These are phyloP conservation scores for Pammene aurita DNA, from an alignment of 2,888 invertebrate species.

Conservation along the genomic window DNA sequence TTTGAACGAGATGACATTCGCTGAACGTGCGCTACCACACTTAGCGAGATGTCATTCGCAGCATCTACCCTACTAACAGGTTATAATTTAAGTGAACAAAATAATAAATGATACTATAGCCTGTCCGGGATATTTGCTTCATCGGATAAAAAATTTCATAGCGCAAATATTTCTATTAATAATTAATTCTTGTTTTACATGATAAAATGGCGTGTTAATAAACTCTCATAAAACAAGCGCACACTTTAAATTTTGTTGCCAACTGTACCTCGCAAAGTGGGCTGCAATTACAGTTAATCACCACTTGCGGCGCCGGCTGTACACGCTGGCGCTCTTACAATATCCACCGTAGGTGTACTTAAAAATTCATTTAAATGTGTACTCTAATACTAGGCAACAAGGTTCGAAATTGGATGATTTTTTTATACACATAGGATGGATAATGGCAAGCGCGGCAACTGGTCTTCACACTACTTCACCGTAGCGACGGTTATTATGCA, in stretches of 20 bases:
- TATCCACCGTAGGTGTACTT: neutral
- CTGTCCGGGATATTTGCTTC: too few species aligned
- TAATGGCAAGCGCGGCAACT: neutral
- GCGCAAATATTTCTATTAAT: too few species aligned
- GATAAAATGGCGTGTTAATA: neutral
- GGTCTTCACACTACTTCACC: constrained; percentile 24
- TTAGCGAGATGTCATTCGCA: too few species aligned
- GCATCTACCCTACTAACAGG: too few species aligned
- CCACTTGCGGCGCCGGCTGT: constrained; percentile 43
- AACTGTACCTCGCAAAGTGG: constrained; percentile 39
- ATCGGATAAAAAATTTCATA: too few species aligned
- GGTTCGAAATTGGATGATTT: neutral
- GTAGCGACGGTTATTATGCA: neutral
- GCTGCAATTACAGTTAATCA: constrained; percentile 45
- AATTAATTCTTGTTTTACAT: too few species aligned
- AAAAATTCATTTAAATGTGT: neutral
- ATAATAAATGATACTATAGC: too few species aligned
- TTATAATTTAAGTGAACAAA: too few species aligned
- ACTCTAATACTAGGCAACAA: neutral
- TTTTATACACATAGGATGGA: neutral
- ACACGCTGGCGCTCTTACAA: neutral
- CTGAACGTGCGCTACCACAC: too few species aligned
- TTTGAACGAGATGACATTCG: too few species aligned
- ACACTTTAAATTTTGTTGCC: constrained; percentile 22
- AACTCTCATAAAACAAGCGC: neutral